phyloP scores from a whole-genome alignment of 2,113 vertebrate genomes.

The Puma concolor region DNA sequence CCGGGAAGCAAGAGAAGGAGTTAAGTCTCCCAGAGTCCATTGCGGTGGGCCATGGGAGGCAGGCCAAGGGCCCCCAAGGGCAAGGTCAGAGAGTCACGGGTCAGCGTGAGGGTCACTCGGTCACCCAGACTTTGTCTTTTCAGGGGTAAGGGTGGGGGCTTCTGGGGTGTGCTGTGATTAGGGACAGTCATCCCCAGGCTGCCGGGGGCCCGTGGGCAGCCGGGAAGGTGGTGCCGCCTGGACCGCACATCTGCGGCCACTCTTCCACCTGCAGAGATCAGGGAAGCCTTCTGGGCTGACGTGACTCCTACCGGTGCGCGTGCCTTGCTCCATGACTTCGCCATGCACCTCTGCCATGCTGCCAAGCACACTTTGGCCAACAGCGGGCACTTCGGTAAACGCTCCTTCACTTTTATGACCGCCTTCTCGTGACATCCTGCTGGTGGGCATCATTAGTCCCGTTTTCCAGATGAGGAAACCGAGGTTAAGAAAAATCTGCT shows the following conservation, averaged over 20 bases:
- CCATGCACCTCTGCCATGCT: fast-evolving
- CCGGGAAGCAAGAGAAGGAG: background rate
- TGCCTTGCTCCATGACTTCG: fast-evolving
- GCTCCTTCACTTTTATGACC: background rate
- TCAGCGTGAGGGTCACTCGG: background rate
- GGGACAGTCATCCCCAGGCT: background rate
- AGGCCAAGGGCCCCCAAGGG: background rate
- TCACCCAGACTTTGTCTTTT: too few species aligned
- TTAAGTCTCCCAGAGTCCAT: fast-evolving
- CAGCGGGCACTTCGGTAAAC: too few species aligned
- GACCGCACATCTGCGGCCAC: fast-evolving
- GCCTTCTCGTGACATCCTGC: background rate
- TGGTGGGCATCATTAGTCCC: background rate
- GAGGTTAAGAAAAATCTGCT: background rate
- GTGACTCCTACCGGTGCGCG: background rate
- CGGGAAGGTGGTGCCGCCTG: too few species aligned
- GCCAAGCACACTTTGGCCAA: background rate
- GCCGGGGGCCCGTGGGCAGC: fast-evolving
- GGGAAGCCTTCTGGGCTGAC: background rate
- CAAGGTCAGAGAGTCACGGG: background rate
- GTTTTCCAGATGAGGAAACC: background rate
- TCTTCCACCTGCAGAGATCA: background rate
- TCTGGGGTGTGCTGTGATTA: background rate
- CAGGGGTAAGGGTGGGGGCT: too few species aligned
- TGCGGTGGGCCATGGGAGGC: background rate